These are phyloP conservation scores for Hypotaenidia philippensis DNA, from an alignment of 2,797 vertebrate genomes.

Conservation along the genomic window DNA sequence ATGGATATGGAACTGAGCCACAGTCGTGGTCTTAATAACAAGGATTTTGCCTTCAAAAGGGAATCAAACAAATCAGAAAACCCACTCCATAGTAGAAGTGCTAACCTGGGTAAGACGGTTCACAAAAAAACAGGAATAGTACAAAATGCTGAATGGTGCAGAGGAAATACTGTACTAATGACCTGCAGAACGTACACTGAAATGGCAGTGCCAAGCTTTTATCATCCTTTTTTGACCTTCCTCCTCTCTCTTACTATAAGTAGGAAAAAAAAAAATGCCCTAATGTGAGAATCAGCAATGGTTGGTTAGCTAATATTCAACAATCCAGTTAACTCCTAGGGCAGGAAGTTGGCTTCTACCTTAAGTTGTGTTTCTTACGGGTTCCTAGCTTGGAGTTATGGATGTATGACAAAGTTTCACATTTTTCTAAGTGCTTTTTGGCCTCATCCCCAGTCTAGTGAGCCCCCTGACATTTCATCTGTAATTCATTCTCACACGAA, in stretches of 20 bases:
- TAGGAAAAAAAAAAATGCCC: neutral
- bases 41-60: neutral
- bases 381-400: conserved; percentile 46
- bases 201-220: neutral
- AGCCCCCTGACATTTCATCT: conserved; percentile 63
- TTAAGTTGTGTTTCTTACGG: conserved; percentile 26
- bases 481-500: conserved; percentile 74
- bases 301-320: conserved; percentile 23
- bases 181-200: neutral
- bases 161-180: neutral
- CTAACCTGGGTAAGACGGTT: neutral
- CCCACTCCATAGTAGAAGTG: neutral
- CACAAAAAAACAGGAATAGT: neutral
- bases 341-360: neutral
- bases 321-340: conserved; percentile 32
- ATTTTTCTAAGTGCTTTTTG: conserved; percentile 67
- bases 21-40: neutral
- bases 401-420: conserved; percentile 29
- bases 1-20: neutral
- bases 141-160: neutral
- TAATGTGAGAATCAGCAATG: conserved; percentile 37
- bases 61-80: neutral
- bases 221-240: neutral
- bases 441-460: conserved; percentile 35
- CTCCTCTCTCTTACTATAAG: neutral